Conservation (phyloP, 2,888 invertebrate species). For the Andricus quercusramuli region DNA sequence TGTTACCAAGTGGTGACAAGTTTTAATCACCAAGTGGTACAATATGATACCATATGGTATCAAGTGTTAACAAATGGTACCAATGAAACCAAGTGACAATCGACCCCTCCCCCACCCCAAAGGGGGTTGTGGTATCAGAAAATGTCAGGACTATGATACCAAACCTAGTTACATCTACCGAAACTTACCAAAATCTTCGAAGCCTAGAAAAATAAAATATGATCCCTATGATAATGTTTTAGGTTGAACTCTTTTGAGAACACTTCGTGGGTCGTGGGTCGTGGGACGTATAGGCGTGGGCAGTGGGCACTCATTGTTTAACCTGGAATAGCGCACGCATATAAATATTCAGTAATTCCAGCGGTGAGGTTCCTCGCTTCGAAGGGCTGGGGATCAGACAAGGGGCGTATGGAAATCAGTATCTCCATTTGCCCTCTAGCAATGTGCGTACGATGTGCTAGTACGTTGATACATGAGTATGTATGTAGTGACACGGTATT, state of each 20-base stretch:
- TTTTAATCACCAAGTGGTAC: neutral
- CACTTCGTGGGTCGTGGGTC: constrained; percentile 48
- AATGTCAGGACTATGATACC: neutral
- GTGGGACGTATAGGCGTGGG: constrained; percentile 63
- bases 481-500: constrained; percentile 7
- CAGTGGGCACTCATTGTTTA: constrained; percentile 64
- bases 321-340: constrained; percentile 57
- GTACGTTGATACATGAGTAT: constrained; percentile 4
- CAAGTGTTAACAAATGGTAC: neutral
- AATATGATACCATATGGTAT: neutral
- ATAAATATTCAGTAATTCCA: constrained; percentile 69
- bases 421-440: constrained; percentile 46
- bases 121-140: no score
- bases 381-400: constrained; percentile 46
- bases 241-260: constrained; percentile 33
- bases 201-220: constrained; percentile 8
- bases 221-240: neutral
- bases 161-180: neutral
- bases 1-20: neutral
- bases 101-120: no score
- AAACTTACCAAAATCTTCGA: neutral
- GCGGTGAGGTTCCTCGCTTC: constrained; percentile 49
- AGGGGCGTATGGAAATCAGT: constrained; percentile 62
- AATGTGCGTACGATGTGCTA: constrained; percentile 40
- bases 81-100: no score